These are phyloP conservation scores for Aphis gossypii DNA, from an alignment of 1,140 invertebrate genomes.

Conservation along the genomic window DNA sequence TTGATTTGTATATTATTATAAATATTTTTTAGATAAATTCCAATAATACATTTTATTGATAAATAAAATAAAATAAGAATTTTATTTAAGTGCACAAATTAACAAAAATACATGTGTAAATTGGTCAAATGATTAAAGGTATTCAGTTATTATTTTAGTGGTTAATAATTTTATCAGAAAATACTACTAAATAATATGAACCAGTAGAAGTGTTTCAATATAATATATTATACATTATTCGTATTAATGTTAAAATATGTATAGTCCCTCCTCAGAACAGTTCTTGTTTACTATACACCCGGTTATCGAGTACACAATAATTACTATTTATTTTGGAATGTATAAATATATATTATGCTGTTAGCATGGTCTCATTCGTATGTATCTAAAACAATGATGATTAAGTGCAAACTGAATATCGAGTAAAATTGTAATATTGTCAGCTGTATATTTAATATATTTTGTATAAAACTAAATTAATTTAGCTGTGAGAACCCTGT, in stretches of 20 bases:
- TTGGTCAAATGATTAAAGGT: not conserved
- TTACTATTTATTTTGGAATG: constrained; percentile 17
- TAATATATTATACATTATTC: no score
- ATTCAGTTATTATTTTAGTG: not conserved
- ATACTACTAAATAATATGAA: not conserved
- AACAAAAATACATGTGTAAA: not conserved
- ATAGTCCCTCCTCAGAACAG: not conserved
- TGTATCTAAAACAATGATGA: not conserved
- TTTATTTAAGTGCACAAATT: not conserved
- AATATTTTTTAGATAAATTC: no score
- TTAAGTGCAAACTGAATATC: not conserved
- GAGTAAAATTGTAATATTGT: not conserved
- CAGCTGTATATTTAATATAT: not conserved
- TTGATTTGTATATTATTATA: no score
- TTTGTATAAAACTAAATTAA: not conserved
- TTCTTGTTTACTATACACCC: not conserved
- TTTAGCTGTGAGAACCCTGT: not conserved
- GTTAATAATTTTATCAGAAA: not conserved
- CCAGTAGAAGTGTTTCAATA: not conserved
- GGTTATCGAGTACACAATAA: not conserved
- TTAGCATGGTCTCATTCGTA: not conserved
- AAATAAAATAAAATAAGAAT: not conserved
- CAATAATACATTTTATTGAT: not conserved
- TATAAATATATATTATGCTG: constrained; percentile 1
- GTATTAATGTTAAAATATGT: not conserved